phyloP scores from a whole-genome alignment of 2,113 vertebrate genomes.

The Peucedramus taeniatus region DNA sequence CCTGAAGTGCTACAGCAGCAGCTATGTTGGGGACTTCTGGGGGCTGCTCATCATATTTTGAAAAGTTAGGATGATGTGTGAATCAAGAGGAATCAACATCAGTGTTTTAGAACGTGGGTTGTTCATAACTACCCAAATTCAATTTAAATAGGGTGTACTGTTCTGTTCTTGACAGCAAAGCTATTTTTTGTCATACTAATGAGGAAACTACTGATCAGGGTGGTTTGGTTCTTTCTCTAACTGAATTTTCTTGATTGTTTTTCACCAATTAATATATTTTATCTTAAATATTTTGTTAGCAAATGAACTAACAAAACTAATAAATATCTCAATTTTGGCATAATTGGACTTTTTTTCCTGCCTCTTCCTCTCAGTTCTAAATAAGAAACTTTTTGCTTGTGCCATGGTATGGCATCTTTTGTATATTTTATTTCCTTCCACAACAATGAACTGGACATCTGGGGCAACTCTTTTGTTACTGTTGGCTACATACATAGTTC shows the following conservation, averaged over 20 bases:
- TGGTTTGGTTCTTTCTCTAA: neutral
- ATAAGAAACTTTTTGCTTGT: neutral
- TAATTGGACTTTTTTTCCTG: neutral
- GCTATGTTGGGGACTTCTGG: neutral
- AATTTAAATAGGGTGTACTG: neutral
- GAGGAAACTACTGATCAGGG: neutral
- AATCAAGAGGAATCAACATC: neutral
- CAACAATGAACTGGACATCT: neutral
- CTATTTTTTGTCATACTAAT: neutral
- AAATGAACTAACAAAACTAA: neutral
- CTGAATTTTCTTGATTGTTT: neutral
- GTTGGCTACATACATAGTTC: neutral
- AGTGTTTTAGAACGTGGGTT: accelerated
- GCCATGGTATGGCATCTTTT: accelerated
- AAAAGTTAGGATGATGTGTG: neutral
- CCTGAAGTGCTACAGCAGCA: neutral
- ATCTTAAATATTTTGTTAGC: neutral
- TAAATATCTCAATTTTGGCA: neutral
- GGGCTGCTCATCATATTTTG: neutral
- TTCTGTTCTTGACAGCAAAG: neutral
- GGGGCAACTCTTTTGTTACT: neutral
- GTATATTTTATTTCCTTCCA: neutral
- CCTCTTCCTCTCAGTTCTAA: neutral
- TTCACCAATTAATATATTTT: neutral
- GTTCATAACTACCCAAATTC: neutral